Evolutionary conservation across 2,113 vertebrate species (phyloP).

Genomic region (Ammospiza nelsoni): DNA sequence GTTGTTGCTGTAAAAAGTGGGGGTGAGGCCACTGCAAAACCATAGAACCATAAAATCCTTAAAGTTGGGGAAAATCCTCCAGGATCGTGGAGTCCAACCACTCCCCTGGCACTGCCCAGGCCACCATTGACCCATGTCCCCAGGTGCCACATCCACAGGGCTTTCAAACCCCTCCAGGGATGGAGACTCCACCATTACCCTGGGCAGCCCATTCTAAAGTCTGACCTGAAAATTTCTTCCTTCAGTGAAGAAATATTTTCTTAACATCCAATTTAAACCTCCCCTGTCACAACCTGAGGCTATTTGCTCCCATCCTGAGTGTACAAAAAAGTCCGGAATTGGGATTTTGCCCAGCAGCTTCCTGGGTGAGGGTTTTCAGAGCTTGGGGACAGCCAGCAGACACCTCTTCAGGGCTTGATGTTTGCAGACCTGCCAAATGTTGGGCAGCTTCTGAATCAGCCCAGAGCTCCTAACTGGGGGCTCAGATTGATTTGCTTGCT

Average conservation of each 20-base stretch:
- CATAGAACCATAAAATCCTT: background rate
- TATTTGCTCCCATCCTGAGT: background rate
- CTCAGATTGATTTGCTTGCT: background rate
- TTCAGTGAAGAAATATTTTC: background rate
- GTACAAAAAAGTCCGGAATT: background rate
- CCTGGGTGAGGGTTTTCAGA: background rate
- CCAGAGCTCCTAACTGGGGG: background rate
- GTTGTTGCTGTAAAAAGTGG: background rate
- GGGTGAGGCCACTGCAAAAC: background rate
- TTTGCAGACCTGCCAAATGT: background rate
- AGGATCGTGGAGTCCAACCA: background rate
- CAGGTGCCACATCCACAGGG: rapidly evolving
- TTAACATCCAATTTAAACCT: background rate
- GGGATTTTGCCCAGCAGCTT: background rate
- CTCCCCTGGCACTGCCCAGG: background rate
- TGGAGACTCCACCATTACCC: background rate
- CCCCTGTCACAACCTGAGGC: background rate
- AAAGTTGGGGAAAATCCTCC: background rate
- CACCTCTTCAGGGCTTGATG: background rate
- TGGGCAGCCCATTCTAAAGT: background rate
- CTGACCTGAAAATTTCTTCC: background rate
- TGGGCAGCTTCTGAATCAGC: background rate
- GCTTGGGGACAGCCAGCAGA: background rate
- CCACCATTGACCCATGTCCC: background rate
- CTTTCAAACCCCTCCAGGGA: background rate